Evolutionary conservation across 2,888 invertebrate species (phyloP).

Genomic region (Drosophila peninsularis): DNA sequence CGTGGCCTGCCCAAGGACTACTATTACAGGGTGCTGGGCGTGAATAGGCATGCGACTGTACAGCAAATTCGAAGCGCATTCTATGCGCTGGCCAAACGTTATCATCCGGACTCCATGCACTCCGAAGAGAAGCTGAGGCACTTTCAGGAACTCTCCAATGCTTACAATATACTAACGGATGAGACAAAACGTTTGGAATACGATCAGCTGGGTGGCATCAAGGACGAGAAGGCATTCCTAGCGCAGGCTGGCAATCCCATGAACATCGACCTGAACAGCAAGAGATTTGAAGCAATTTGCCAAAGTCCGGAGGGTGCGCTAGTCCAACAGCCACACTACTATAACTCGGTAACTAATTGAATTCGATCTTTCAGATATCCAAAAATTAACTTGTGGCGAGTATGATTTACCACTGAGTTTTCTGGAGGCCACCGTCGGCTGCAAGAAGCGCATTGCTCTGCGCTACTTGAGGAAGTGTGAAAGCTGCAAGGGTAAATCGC

Average conservation of each 20-base stretch:
- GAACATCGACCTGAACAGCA: conserved; percentile 35
- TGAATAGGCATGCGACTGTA: conserved; percentile 65
- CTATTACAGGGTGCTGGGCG: conserved; percentile 82
- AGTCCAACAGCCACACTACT: neutral
- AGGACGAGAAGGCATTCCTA: conserved; percentile 71
- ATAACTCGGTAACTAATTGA: neutral
- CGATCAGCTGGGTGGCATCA: conserved; percentile 76
- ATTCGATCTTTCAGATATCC: conserved; percentile 47
- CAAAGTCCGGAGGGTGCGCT: conserved; percentile 54
- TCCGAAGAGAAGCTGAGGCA: conserved; percentile 73
- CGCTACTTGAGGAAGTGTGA: conserved; percentile 76
- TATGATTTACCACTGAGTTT: conserved; percentile 74
- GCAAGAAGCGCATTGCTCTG: conserved; percentile 76
- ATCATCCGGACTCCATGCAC: conserved; percentile 81
- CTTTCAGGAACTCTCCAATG: conserved; percentile 97
- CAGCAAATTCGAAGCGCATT: conserved; percentile 82
- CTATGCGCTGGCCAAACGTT: conserved; percentile 82
- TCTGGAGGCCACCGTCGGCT: conserved; percentile 79
- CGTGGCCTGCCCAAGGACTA: conserved; percentile 75
- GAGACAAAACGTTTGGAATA: conserved; percentile 91
- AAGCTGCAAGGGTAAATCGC: conserved; percentile 77
- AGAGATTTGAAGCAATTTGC: conserved; percentile 26
- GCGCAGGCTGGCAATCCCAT: conserved; percentile 69
- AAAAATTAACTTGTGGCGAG: conserved; percentile 61
- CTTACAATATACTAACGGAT: conserved; percentile 95